These are phyloP conservation scores for Holothuria scabra DNA, from an alignment of 53 echinoderm and acorn worm genomes.

Conservation along the genomic window DNA sequence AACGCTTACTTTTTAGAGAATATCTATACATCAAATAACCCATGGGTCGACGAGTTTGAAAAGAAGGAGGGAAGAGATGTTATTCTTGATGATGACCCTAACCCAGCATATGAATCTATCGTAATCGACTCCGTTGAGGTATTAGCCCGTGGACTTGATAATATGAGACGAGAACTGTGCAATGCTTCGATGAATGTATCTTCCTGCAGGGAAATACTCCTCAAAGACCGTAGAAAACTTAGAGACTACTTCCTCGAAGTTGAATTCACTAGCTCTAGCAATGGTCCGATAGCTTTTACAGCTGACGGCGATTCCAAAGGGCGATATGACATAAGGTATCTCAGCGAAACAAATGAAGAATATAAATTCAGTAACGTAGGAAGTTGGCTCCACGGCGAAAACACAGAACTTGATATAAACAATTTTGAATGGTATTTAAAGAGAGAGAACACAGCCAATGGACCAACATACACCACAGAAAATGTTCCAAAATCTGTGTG, in stretches of 20 bases:
- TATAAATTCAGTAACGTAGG: conserved; percentile 54
- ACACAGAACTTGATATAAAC: not conserved
- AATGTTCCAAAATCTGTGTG: conserved; percentile 78
- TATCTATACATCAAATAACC: conserved; percentile 55
- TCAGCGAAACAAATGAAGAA: conserved; percentile 39
- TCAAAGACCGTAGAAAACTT: conserved; percentile 14
- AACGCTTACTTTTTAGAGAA: conserved; percentile 68
- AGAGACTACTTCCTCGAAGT: conserved; percentile 61
- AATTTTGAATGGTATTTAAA: conserved; percentile 44
- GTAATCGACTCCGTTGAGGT: conserved; percentile 86
- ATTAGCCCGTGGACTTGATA: conserved; percentile 70
- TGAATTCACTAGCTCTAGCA: conserved; percentile 67
- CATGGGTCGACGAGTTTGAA: conserved; percentile 75
- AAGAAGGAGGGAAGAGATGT: conserved; percentile 23
- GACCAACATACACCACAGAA: not conserved
- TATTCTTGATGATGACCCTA: conserved; percentile 46
- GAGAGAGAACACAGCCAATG: not conserved
- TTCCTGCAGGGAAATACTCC: not conserved
- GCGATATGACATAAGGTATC: conserved; percentile 73
- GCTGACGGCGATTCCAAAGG: conserved; percentile 74
- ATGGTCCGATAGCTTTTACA: conserved; percentile 74
- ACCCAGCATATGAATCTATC: conserved; percentile 75
- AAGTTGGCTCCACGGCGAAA: conserved; percentile 39
- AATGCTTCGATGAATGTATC: not conserved
- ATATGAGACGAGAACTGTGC: conserved; percentile 45